phyloP scores from a whole-genome alignment of 2,113 vertebrate species.

The Macquaria ambigua region DNA sequence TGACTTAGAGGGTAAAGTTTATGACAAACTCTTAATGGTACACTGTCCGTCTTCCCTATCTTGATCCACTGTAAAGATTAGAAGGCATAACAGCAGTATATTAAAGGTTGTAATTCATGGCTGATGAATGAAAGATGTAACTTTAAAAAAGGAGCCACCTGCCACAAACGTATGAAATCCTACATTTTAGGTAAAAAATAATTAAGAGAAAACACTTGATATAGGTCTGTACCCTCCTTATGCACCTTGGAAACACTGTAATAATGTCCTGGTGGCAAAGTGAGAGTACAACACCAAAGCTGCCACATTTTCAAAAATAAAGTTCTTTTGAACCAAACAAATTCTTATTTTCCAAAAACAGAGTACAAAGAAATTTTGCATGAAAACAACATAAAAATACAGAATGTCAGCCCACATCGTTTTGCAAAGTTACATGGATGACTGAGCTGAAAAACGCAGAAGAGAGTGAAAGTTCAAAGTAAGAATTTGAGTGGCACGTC shows the following conservation, averaged over 20 bases:
- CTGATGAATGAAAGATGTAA: neutral
- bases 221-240: neutral
- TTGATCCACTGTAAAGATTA: neutral
- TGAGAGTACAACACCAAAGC: neutral
- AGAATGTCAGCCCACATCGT: conserved; percentile 1
- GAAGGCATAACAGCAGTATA: neutral
- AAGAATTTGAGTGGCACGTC: neutral
- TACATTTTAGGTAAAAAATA: neutral
- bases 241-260: neutral
- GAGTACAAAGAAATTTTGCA: conserved; percentile 2
- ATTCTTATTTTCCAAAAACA: conserved; percentile 9
- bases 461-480: conserved; percentile 16
- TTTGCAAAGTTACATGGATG: neutral
- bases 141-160: neutral
- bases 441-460: neutral
- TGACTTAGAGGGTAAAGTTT: neutral
- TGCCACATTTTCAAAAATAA: neutral
- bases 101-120: neutral
- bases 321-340: neutral
- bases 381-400: conserved; percentile 13
- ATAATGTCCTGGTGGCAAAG: neutral
- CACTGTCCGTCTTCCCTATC: neutral
- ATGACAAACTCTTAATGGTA: neutral
- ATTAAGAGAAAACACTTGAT: neutral
- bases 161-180: neutral